A percentile compares a stretch with the other conserved stretches of the same genome.
Evolutionary conservation across 2,888 invertebrate genomes (phyloP).

Genomic region (Leucophenga montana): DNA sequence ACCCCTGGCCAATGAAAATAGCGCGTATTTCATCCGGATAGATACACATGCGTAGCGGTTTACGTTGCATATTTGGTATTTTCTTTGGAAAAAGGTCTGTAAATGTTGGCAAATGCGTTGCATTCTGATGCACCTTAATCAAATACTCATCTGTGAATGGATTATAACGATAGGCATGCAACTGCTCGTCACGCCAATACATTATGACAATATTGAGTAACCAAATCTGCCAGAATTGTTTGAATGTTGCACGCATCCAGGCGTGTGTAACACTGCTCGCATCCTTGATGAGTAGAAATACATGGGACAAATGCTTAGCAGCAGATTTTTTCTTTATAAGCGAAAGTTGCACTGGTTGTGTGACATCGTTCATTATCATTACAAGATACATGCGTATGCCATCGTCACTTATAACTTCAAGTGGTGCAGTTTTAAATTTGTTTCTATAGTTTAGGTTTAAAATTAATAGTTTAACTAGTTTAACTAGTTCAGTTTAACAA

Average conservation of each 20-base stretch:
- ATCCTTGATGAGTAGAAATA: slow-evolving; percentile 63
- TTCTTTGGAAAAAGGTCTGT: slow-evolving; percentile 62
- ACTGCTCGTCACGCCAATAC: slow-evolving; percentile 57
- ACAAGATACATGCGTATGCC: slow-evolving; percentile 68
- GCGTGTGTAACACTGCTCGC: slow-evolving; percentile 45
- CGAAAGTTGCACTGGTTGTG: slow-evolving; percentile 60
- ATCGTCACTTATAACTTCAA: slow-evolving; percentile 61
- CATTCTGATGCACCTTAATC: slow-evolving; percentile 55
- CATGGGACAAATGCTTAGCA: slow-evolving; percentile 66
- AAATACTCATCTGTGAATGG: slow-evolving; percentile 73
- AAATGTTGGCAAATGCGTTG: slow-evolving; percentile 35
- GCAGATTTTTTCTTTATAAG: slow-evolving; percentile 66
- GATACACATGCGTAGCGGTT: slow-evolving; percentile 65
- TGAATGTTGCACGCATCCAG: slow-evolving; percentile 74
- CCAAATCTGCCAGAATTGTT: slow-evolving; percentile 75
- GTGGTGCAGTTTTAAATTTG: slow-evolving; percentile 41
- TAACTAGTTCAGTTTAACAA: slow-evolving; percentile 32
- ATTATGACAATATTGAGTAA: slow-evolving; percentile 74
- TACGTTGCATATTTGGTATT: slow-evolving; percentile 66
- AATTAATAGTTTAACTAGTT: background rate
- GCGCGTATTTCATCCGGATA: slow-evolving; percentile 73
- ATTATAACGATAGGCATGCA: slow-evolving; percentile 75
- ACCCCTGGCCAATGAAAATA: slow-evolving; percentile 55
- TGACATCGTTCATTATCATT: slow-evolving; percentile 63
- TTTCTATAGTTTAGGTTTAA: slow-evolving; percentile 51